These are phyloP conservation scores for Ennomos quercinarius DNA, from an alignment of 2,888 invertebrate species.

Conservation along the genomic window DNA sequence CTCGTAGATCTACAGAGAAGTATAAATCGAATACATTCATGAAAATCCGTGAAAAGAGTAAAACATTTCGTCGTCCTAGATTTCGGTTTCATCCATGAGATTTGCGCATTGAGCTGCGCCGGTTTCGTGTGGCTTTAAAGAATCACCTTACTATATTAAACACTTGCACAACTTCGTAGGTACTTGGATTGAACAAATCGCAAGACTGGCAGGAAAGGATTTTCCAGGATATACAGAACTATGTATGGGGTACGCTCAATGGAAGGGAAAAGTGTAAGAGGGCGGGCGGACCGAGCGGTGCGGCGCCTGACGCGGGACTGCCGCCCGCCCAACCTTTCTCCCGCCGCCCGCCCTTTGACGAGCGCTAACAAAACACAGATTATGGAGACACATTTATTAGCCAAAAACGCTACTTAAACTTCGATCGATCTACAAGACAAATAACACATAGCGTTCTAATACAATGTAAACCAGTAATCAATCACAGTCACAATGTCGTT, in stretches of 20 bases:
- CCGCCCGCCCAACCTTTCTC: slow-evolving; percentile 65
- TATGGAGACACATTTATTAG: slow-evolving; percentile 80
- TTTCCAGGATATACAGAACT: slow-evolving; percentile 30
- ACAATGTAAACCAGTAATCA: slow-evolving; percentile 20
- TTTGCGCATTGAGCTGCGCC: slow-evolving; percentile 82
- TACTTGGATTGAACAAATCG: slow-evolving; percentile 22
- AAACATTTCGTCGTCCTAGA: slow-evolving; percentile 59
- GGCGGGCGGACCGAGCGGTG: slow-evolving; percentile 71
- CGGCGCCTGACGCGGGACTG: slow-evolving; percentile 83
- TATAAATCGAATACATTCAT: too few species aligned
- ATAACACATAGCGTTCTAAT: slow-evolving; percentile 45
- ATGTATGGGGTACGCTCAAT: slow-evolving; percentile 35
- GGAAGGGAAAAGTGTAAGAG: slow-evolving; percentile 56
- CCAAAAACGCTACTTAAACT: slow-evolving; percentile 75
- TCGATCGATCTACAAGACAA: slow-evolving; percentile 68
- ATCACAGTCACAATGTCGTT: slow-evolving; percentile 17
- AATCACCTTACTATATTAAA: slow-evolving; percentile 53
- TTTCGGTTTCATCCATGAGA: slow-evolving; percentile 66
- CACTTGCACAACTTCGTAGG: slow-evolving; percentile 22
- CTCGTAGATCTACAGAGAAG: too few species aligned
- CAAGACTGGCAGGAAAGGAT: slow-evolving; percentile 12
- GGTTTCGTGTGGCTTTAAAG: slow-evolving; percentile 61
- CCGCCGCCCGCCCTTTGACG: slow-evolving; percentile 60
- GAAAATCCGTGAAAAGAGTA: slow-evolving; percentile 16
- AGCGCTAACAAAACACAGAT: slow-evolving; percentile 80